These are phyloP conservation scores for Scomber scombrus DNA, from an alignment of 2,113 vertebrate species.

Conservation along the genomic window DNA sequence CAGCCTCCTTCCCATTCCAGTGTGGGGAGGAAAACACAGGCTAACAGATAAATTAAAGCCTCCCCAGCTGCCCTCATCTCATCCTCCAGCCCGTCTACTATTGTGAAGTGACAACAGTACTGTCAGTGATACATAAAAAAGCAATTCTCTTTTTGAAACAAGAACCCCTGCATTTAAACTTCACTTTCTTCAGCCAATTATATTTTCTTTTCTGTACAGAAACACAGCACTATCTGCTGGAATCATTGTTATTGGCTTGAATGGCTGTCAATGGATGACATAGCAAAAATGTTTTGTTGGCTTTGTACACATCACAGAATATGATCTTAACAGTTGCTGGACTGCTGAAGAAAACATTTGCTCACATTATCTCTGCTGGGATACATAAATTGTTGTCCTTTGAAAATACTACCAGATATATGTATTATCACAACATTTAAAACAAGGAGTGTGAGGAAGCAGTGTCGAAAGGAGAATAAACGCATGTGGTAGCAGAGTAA, in stretches of 20 bases:
- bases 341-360: conserved; percentile 57
- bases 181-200: conserved; percentile 69
- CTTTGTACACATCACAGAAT: conserved; percentile 36
- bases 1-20: conserved; percentile 58
- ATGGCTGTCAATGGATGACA: conserved; percentile 51
- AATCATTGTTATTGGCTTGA: conserved; percentile 60
- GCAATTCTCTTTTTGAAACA: conserved; percentile 38
- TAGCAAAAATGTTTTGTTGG: conserved; percentile 42
- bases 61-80: conserved; percentile 57
- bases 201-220: conserved; percentile 49
- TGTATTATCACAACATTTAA: conserved; percentile 48
- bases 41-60: conserved; percentile 82
- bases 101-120: conserved; percentile 62
- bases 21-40: conserved; percentile 73
- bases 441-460: conserved; percentile 24
- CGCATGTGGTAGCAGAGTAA: conserved; percentile 50
- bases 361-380: conserved; percentile 43
- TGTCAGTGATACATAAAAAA: conserved; percentile 53
- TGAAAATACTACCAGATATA: conserved; percentile 55
- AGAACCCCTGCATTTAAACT: conserved; percentile 63
- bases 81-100: conserved; percentile 49
- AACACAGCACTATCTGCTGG: conserved; percentile 28
- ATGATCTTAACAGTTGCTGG: conserved; percentile 28
- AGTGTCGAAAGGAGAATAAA: conserved; percentile 6
- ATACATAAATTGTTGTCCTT: conserved; percentile 45